Conservation (phyloP, 2,797 vertebrate genomes). For the Tauraco hartlaubi region DNA sequence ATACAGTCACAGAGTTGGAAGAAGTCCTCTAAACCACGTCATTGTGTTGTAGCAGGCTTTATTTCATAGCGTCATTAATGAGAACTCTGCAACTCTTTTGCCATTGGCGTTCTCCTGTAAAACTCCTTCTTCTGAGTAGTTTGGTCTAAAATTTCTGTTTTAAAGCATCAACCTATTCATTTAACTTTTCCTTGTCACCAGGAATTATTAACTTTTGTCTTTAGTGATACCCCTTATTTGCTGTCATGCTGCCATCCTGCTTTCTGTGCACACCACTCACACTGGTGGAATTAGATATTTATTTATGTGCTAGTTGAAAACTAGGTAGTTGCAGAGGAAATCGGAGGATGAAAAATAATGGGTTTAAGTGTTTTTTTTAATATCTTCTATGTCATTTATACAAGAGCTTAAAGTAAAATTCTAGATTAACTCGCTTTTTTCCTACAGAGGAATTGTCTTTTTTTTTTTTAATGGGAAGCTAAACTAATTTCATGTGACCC, state of each 20-base stretch:
- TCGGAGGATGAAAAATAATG: not conserved
- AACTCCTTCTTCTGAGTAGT: not conserved
- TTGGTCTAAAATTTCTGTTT: not conserved
- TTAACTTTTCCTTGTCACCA: not conserved
- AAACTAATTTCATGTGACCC: conserved; percentile 13
- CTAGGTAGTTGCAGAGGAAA: not conserved
- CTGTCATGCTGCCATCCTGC: not conserved
- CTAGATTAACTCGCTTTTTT: not conserved
- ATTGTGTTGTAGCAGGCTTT: not conserved
- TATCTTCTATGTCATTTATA: not conserved
- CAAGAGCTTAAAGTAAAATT: not conserved
- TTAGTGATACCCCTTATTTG: not conserved
- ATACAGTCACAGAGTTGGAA: not conserved
- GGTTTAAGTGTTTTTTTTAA: rapidly evolving
- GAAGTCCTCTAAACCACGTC: not conserved
- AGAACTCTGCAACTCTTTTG: not conserved
- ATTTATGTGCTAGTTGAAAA: not conserved
- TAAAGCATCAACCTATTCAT: not conserved
- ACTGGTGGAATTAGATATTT: not conserved
- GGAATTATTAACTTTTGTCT: not conserved
- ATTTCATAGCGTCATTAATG: not conserved
- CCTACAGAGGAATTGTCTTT: not conserved
- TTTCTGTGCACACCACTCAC: not conserved
- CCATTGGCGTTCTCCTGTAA: not conserved
- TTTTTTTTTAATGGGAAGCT: conserved; percentile 23